Base-by-base conservation (phyloP, 2,888 invertebrate species). In the Aricia artaxerxes region DNA sequence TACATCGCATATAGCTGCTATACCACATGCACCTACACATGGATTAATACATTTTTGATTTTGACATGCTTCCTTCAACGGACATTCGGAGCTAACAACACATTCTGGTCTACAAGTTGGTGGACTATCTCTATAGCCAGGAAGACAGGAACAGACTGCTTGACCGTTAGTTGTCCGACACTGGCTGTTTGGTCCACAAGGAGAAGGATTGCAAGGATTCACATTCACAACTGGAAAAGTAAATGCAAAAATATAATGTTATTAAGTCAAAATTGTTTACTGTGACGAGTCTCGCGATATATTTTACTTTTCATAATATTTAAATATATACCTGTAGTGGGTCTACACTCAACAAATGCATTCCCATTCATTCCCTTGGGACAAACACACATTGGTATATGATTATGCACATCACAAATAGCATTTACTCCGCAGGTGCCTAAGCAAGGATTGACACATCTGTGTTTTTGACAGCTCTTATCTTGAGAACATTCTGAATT, bases 71-170 rank as follows among this genome's bases (percentile, higher is more conserved):
- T 95, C 93, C 83, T 96, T 96, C 82, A 96, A 95, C 16, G 96
- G 89, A 86, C 97, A 97, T 87, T 97, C 97, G 1, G 96, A 94
- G 87, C 96, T 97, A 81, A 96, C 96, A 61, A 95, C 95, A 87
- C 97, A 97, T 90, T 97, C 97, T 1, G 97, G 97, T 83, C 96
- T 94, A 86, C 97, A 97, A 81, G 96, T 96, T 64, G 97, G 97
- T 35, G 97, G 97, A 83, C 96, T 96, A 79, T 97, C 97, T 80
- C 96, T 93, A 87, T 96, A 97, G 82, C 96, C 96, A 53, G 96
- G 93, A 69, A 97, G 91, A 87, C 97, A 98, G 57, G 97, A 96
- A 87, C 97, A 98, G 77, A 96, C 95, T 72, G 97, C 96, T 82
- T 95, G 95, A 44, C 96, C 96, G 83, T 96, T 96, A 16, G 95